phyloP scores from a whole-genome alignment of 2,797 vertebrate species.

The Denticeps clupeoides region DNA sequence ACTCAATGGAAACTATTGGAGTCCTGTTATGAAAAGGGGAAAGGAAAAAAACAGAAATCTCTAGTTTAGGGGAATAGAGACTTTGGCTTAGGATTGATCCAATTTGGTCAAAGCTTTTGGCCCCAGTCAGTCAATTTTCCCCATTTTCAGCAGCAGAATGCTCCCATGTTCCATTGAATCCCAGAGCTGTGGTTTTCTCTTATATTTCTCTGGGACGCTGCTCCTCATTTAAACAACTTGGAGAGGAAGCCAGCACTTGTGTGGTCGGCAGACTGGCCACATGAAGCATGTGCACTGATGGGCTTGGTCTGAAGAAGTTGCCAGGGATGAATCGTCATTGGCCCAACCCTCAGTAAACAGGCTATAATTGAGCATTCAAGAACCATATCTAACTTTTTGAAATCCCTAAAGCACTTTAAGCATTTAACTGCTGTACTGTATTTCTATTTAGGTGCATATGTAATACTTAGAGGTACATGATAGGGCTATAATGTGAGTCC shows the following conservation, averaged over 20 bases:
- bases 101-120: conserved; percentile 34
- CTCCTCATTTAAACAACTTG: conserved; percentile 35
- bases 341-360: conserved; percentile 36
- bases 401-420: no score
- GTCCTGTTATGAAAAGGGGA: no score
- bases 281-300: conserved; percentile 25
- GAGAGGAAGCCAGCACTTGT: conserved; percentile 32
- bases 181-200: conserved; percentile 38
- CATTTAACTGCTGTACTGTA: no score
- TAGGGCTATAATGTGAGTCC: no score
- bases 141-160: conserved; percentile 45
- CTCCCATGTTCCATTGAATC: conserved; percentile 26
- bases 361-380: conserved; percentile 46
- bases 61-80: conserved; percentile 49
- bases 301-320: conserved; percentile 24
- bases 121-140: conserved; percentile 39
- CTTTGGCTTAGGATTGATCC: conserved; percentile 33
- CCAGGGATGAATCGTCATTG: conserved; percentile 39
- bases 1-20: no score
- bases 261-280: conserved; percentile 28
- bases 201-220: conserved; percentile 26
- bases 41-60: conserved; percentile 36
- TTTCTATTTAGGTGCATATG: no score
- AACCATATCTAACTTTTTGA: no score
- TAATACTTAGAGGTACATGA: no score